Base-by-base conservation (phyloP, 2,888 invertebrate genomes). In the Aradus depressus region DNA sequence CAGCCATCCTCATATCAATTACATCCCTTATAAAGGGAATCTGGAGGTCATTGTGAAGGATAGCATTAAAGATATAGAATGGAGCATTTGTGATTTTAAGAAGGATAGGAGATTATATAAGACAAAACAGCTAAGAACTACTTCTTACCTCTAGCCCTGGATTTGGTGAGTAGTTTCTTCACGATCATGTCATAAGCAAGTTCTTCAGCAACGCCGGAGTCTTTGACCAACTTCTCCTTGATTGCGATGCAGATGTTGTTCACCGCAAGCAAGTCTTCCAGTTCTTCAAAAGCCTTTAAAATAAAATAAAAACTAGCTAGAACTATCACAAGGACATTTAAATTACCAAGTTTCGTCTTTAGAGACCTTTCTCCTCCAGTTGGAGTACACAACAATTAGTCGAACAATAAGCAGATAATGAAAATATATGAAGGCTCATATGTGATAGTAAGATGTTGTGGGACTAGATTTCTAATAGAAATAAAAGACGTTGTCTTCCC, bases 221-320 rank as follows among this genome's bases (percentile, higher is more conserved):
- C 95, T 67, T 95, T 95, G 50, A 90, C 87, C 51, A 96, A 74
- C 66, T 89, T 91, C 67, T 93, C 93, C 64, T 93, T 93, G 48
- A 88, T 81, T 1, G 95, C 95, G 60, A 95, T 90, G 71, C 95
- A 96, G 68, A 96, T 87, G 58, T 83, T 80, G 66, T 84, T 76
- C 60, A 81, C 78, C 1, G 84, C 82, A 49, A 96, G 71, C 34
- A 89, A 70, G 50, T 86, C 87, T 66, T 93, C 92, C 57, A 96
- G 70, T 64, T 92, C 93, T 66, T 92, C 91, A 64, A 89, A 93
- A 8, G 93, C 93, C 93, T 95, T 73, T 2, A 72, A 71, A 37
- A 55, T 63, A 59, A 50, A 26, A 43, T 23, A 25, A 28, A 28
- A 28, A 8, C 8, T 10, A 8, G 31, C 8, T 28, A 10, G 8